A percentile compares a stretch with the other conserved stretches of the same genome.
Evolutionary conservation across 2,888 invertebrate species (phyloP).

Genomic region (Lordiphosa fenestrarum): DNA sequence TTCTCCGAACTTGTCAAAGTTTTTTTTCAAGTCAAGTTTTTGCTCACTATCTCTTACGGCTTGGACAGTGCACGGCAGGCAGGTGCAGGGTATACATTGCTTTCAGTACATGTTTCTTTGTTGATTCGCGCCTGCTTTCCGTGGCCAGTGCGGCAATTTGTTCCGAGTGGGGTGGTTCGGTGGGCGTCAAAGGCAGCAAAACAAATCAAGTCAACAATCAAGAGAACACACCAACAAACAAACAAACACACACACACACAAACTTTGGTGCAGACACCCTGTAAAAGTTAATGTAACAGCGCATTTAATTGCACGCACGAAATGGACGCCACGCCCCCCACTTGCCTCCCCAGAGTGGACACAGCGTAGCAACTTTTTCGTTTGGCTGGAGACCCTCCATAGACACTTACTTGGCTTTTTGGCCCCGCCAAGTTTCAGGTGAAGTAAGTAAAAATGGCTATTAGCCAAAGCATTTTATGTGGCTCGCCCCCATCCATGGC

Average conservation of each 20-base stretch:
- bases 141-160: constrained; percentile 66
- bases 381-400: constrained; percentile 13
- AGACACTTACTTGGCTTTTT: constrained; percentile 68
- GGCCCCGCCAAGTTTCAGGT: constrained; percentile 52
- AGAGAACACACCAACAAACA: constrained; percentile 54
- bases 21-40: too few relatives aligned
- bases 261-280: constrained; percentile 67
- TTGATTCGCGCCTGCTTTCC: constrained; percentile 12
- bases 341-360: constrained; percentile 37
- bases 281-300: constrained; percentile 75
- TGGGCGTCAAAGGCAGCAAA: constrained; percentile 63
- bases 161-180: constrained; percentile 63
- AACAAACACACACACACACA: constrained; percentile 14
- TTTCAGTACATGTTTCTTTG: constrained; percentile 3
- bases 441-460: constrained; percentile 74
- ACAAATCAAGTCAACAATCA: constrained; percentile 78
- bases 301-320: constrained; percentile 76
- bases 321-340: constrained; percentile 40
- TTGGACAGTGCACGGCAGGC: too few relatives aligned
- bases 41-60: too few relatives aligned
- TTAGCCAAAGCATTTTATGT: constrained; percentile 72
- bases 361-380: constrained; percentile 50
- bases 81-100: not conserved
- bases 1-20: too few relatives aligned
- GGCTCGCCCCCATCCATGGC: constrained; percentile 31